A percentile compares a stretch with the other conserved stretches of the same genome.
These are phyloP conservation scores for Zygaena filipendulae DNA, from an alignment of 2,888 invertebrate species.

Conservation along the genomic window DNA sequence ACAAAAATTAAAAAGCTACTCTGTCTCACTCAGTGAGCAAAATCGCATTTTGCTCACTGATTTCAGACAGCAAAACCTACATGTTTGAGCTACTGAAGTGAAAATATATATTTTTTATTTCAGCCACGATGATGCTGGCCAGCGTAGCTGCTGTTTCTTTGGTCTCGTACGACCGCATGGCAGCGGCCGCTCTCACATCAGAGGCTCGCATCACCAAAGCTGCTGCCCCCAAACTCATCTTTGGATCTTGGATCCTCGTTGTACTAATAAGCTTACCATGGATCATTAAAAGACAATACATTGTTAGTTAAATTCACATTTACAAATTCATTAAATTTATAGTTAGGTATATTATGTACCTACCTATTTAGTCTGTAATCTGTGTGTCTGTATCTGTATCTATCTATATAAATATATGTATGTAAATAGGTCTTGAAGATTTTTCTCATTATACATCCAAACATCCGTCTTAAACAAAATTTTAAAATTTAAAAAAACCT, in stretches of 20 bases:
- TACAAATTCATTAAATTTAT: neutral
- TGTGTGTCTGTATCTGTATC: too few species aligned
- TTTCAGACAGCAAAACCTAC: too few species aligned
- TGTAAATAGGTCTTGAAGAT: too few species aligned
- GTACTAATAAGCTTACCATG: conserved; percentile 73
- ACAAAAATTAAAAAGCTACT: too few species aligned
- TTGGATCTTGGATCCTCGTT: conserved; percentile 75
- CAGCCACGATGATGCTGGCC: conserved; percentile 77
- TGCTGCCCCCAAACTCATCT: conserved; percentile 73
- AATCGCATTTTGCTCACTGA: too few species aligned
- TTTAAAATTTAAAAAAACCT: too few species aligned
- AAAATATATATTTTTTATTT: too few species aligned
- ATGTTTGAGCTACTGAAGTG: too few species aligned
- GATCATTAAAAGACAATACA: conserved; percentile 71
- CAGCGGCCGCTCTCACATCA: conserved; percentile 79
- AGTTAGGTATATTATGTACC: neutral
- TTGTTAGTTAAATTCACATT: conserved; percentile 41
- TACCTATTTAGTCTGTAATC: neutral
- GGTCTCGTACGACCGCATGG: conserved; percentile 85
- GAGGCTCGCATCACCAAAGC: conserved; percentile 75
- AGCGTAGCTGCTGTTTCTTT: conserved; percentile 81
- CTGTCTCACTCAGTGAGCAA: too few species aligned
- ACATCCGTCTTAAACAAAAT: too few species aligned
- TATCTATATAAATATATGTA: too few species aligned
- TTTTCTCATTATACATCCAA: too few species aligned